Conservation (phyloP, 2,797 vertebrate species). For the Hippocampus kuda region DNA sequence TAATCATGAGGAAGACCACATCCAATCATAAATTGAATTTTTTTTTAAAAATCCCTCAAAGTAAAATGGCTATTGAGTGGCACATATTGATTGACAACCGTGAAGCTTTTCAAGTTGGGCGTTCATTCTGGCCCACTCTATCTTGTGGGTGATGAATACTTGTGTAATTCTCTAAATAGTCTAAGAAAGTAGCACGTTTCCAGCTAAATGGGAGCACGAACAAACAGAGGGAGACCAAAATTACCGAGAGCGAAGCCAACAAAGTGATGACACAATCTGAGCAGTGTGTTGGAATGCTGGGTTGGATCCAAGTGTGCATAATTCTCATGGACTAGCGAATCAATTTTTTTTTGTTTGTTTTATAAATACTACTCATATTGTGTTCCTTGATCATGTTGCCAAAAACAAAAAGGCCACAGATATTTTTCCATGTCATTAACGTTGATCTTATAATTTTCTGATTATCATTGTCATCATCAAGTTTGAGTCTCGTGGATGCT, state of each 20-base stretch:
- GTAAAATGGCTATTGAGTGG: too few relatives aligned
- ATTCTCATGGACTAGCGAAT: not conserved
- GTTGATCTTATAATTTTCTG: not conserved
- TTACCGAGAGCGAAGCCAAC: too few relatives aligned
- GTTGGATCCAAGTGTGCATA: not conserved
- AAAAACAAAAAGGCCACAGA: slow-evolving; percentile 21
- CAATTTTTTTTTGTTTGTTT: not conserved
- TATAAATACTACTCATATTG: too few relatives aligned
- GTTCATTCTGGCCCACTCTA: too few relatives aligned
- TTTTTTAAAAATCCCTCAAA: not conserved
- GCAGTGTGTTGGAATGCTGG: not conserved
- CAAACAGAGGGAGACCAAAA: too few relatives aligned
- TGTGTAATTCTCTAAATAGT: too few relatives aligned
- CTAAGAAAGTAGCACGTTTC: too few relatives aligned
- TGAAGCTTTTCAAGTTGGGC: not conserved
- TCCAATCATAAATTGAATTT: not conserved
- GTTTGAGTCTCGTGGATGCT: not conserved
- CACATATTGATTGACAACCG: not conserved
- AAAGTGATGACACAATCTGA: not conserved
- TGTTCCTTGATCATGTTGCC: slow-evolving; percentile 29
- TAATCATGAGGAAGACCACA: not conserved
- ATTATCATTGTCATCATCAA: not conserved
- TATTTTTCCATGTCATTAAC: slow-evolving; percentile 10
- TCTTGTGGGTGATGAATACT: too few relatives aligned
- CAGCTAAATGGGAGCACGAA: too few relatives aligned